Evolutionary conservation across 2,888 invertebrate genomes (phyloP), one percentile per base, ranked within the genome.

Genomic region (Chirona hameri): DNA sequence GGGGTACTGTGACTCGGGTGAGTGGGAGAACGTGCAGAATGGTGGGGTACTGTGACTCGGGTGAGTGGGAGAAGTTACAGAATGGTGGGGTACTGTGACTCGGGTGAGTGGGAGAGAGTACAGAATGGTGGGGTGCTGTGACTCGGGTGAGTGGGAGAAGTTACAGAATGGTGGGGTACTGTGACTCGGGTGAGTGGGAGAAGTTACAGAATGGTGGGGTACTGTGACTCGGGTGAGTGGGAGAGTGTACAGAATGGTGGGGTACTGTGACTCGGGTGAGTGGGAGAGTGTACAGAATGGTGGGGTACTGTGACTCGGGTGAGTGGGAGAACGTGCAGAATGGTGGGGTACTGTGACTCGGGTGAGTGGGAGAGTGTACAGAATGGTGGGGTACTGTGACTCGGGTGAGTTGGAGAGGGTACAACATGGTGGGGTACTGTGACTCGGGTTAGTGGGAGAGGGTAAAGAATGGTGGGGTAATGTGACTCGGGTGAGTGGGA

Each of bases 401-500:
- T 72, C 72, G 39, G 31, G 72, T 72, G 72, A 39, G 72, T 72
- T 15, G 39, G 72, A 60, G 18, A 18, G 52, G 18, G 18, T 24
- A 18, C 5, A 55, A 7, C 2, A 39, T 39, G 55, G 55, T 12
- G 55, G 55, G 21, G 18, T 72, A 4, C 72, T 72, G 18, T 3
- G 72, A 31, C 72, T 72, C 72, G 39, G 31, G 72, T 72, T 31
- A 39, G 72, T 72, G 31, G 39, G 72, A 60, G 18, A 18, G 52
- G 18, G 18, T 24, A 18, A 12, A 55, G 39, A 39, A 39, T 39
- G 55, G 55, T 12, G 55, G 55, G 1, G 12, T 3, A 1, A 18
- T 18, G 55, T 55, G 72, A 31, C 72, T 72, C 72, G 39, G 31
- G 72, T 72, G 72, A 39, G 72, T 72, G 31, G 39, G 72, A 60